Conservation (phyloP, 2,888 invertebrate genomes). For the Chrysolina oricalcia region DNA sequence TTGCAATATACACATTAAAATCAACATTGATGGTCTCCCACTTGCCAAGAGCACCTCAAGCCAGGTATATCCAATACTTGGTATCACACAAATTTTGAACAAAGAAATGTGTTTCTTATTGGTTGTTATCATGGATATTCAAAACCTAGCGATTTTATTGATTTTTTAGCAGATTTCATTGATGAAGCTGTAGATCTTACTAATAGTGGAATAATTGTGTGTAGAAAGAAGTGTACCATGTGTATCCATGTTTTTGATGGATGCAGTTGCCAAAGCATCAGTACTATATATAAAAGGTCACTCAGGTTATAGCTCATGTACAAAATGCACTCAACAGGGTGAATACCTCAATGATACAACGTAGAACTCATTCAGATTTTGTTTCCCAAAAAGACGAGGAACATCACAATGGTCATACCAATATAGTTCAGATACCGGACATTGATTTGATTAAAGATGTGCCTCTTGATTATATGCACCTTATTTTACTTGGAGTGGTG, state of each 20-base stretch:
- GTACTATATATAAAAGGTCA: constrained; percentile 23
- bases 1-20: constrained; percentile 9
- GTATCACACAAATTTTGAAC: constrained; percentile 24
- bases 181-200: no score
- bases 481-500: constrained; percentile 28
- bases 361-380: constrained; percentile 9
- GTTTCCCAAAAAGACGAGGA: neutral
- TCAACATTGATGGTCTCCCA: no score
- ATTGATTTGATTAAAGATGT: constrained; percentile 32
- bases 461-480: no score
- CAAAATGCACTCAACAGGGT: constrained; percentile 20
- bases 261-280: constrained; percentile 24
- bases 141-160: constrained; percentile 26
- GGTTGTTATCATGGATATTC: constrained; percentile 24
- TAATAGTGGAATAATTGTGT: neutral
- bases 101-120: constrained; percentile 18
- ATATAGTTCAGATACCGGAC: constrained; percentile 21
- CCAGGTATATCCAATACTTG: constrained; percentile 32
- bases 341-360: constrained; percentile 14
- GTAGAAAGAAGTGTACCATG: neutral
- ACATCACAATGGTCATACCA: no score
- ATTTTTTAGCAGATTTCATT: constrained; percentile 23
- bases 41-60: constrained; percentile 26
- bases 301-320: constrained; percentile 21
- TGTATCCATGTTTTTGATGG: constrained; percentile 25